Evolutionary conservation across 2,797 vertebrate genomes (phyloP).

Genomic region (Notoglanidium macrostoma): DNA sequence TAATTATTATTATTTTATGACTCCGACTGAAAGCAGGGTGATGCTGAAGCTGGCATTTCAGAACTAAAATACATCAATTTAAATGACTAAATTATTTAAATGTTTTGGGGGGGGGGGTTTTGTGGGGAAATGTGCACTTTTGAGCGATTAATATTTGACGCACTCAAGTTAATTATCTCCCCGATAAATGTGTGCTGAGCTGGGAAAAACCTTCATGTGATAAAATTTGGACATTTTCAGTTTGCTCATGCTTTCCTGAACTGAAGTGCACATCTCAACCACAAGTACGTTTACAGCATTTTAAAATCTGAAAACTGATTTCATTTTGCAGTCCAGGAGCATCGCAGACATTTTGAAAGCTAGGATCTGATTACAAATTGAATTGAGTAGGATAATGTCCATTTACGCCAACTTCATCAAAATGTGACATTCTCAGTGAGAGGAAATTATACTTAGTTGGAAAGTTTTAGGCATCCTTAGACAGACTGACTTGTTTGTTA

Average conservation of each 20-base stretch:
- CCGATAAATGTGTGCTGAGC: background rate
- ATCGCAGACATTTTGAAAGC: background rate
- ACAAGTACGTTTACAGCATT: background rate
- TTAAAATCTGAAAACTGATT: background rate
- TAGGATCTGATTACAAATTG: slow-evolving; percentile 12
- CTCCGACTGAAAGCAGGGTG: background rate
- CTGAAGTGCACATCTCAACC: background rate
- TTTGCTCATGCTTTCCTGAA: background rate
- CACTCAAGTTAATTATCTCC: background rate
- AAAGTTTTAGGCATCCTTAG: background rate
- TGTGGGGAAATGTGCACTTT: background rate
- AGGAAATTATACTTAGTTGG: background rate
- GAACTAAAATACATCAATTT: background rate
- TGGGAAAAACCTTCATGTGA: background rate
- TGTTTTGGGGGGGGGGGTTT: background rate
- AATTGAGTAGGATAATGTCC: background rate
- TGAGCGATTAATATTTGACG: background rate
- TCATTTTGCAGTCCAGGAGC: background rate
- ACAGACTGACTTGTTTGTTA: background rate
- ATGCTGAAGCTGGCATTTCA: background rate
- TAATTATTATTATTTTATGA: background rate
- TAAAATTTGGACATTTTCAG: too few species aligned
- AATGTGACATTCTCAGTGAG: background rate
- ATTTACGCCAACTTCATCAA: slow-evolving; percentile 3
- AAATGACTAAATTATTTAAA: background rate